phyloP scores from a whole-genome alignment of 92 coral and sea anemone species.

The Galaxea fascicularis region DNA sequence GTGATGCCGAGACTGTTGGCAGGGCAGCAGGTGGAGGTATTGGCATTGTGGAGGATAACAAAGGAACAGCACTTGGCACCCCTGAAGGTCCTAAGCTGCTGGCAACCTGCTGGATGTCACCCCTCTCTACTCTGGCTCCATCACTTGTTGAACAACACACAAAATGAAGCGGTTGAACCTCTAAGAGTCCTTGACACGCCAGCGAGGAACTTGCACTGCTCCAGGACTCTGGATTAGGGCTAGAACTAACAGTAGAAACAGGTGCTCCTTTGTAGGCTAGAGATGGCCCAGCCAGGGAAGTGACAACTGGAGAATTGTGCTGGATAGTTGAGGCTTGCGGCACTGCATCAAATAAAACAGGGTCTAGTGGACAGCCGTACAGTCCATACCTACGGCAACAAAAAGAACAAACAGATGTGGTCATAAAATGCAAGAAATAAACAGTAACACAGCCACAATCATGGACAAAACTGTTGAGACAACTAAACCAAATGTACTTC shows the following conservation, averaged over 20 bases:
- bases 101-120: constrained; percentile 30
- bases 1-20: constrained; percentile 77
- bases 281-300: constrained; percentile 1
- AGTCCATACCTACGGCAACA: constrained; percentile 73
- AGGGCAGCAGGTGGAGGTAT: constrained; percentile 22
- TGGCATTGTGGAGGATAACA: constrained; percentile 29
- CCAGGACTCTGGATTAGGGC: constrained; percentile 45
- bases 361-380: constrained; percentile 96
- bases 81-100: constrained; percentile 43
- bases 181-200: constrained; percentile 89
- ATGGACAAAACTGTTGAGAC: too few species aligned
- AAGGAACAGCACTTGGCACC: constrained; percentile 35
- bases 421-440: not conserved
- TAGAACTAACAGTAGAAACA: constrained; percentile 29
- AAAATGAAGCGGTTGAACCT: constrained; percentile 94
- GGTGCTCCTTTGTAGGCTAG: constrained; percentile 25
- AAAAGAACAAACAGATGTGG: not conserved
- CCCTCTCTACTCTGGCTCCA: constrained; percentile 92
- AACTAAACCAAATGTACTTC: too few species aligned
- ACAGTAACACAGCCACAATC: not conserved
- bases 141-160: constrained; percentile 95
- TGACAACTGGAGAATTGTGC: constrained; percentile 12
- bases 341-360: constrained; percentile 87
- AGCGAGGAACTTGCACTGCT: constrained; percentile 54
- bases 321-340: constrained; percentile 45